phyloP scores from a whole-genome alignment of 2,888 invertebrate species.

The Tipula unca region DNA sequence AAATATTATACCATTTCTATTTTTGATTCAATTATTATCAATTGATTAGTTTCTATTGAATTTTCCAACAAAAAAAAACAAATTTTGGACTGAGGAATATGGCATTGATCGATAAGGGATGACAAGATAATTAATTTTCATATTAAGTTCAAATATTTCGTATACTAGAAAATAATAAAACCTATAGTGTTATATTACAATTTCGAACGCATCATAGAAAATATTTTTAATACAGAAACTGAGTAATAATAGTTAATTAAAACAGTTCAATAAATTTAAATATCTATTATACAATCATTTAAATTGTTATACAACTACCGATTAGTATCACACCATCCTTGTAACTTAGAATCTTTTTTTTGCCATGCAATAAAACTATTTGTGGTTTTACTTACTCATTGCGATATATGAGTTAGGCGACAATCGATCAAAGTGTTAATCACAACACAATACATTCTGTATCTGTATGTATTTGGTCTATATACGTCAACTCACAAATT shows the following conservation, averaged over 20 bases:
- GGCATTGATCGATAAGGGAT: neutral
- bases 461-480: no score
- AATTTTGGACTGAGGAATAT: neutral
- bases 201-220: no score
- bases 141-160: neutral
- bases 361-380: neutral
- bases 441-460: no score
- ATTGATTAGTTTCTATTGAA: neutral
- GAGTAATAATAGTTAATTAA: no score
- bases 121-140: neutral
- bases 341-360: neutral
- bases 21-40: neutral
- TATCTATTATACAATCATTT: neutral
- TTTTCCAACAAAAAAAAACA: neutral
- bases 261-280: neutral
- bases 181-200: neutral
- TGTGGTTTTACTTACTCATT: neutral
- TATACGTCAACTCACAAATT: no score
- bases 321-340: neutral
- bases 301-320: neutral
- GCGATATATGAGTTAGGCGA: neutral
- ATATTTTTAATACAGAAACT: no score
- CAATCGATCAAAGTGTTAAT: neutral
- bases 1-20: neutral
- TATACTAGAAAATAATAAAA: neutral